Evolutionary conservation across 92 coral and sea anemone species (phyloP).

Genomic region (Isaurus tuberculatus): DNA sequence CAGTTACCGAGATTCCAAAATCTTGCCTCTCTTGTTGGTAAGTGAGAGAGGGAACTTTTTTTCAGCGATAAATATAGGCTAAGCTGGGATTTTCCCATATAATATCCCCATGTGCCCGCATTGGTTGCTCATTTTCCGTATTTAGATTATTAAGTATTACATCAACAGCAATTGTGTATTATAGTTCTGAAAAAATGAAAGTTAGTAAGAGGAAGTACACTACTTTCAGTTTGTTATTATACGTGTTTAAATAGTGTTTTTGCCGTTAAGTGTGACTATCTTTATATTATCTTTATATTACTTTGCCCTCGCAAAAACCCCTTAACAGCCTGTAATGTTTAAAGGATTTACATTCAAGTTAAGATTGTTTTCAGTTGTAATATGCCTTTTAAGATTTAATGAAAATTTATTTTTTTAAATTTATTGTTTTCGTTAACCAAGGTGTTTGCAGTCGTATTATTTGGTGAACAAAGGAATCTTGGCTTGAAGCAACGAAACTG

Average conservation of each 20-base stretch:
- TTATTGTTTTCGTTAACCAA: no score
- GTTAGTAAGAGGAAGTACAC: slow-evolving; percentile 17
- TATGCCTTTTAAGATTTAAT: no score
- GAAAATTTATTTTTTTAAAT: no score
- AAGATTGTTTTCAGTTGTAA: no score
- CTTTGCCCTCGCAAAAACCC: no score
- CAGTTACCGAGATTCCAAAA: slow-evolving; percentile 20
- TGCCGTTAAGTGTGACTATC: not conserved
- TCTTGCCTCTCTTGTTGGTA: not conserved
- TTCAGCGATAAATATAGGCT: not conserved
- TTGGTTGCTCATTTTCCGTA: not conserved
- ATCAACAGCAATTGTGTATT: not conserved
- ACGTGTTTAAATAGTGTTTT: not conserved
- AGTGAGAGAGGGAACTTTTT: not conserved
- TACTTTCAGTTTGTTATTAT: not conserved
- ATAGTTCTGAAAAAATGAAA: not conserved
- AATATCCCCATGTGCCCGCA: not conserved
- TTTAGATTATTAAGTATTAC: not conserved
- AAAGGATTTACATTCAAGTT: no score
- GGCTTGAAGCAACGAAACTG: not conserved
- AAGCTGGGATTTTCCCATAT: not conserved
- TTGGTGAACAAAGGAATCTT: no score
- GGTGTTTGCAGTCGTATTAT: no score
- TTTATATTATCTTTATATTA: no score
- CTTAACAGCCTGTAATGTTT: no score